Evolutionary conservation across 2,888 invertebrate species (phyloP), one percentile per base, ranked within the genome.

Genomic region (Lacanobia wlatinum): DNA sequence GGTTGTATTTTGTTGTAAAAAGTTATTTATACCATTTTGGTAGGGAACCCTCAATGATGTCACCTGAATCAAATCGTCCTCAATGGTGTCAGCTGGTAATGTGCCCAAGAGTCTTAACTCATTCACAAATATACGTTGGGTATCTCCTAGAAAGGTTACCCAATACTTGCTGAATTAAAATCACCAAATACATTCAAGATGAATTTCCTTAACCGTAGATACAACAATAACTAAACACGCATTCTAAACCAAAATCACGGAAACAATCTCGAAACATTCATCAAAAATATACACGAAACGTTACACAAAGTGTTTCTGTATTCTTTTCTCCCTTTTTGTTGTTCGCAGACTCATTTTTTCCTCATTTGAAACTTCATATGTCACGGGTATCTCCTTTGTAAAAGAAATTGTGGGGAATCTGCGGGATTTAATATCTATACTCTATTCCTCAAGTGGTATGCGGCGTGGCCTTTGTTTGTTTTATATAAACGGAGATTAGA

Each of bases 361-460:
- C 80, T 69, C 78, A 74, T 86, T 84, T 76, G 70, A 76, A 80
- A 84, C 75, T 70, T 74, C 81, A 72, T 80, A 72, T 74, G 78
- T 84, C 64, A 71, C 28, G 56, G 65, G 59, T 52, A 66, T 70
- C 70, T 70, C 53, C 68, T 80, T 76, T 83, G 81, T 73, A 21
- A 23, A 55, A 46, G 50, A 59, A 38, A 60, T 68, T 65, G 76
- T 65, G 55, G 34, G 43, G 60, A 56, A 70, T 74, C 56, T 71
- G 71, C 18, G 70, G 53, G 83, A 85, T 85, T 79, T 84, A 80
- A 85, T 84, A 85, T 83, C 71, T 75, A 61, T 55, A 23, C 60
- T 40, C 23, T 69, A 80, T 83, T 77, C 21, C 46, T 76, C 58
- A 70, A 68, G 53, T 14, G 67, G 52, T 63, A 68, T 65, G 40